Evolutionary conservation across 2,888 invertebrate genomes (phyloP), one percentile per base, ranked within the genome.

Genomic region (Microdon myrmicae): DNA sequence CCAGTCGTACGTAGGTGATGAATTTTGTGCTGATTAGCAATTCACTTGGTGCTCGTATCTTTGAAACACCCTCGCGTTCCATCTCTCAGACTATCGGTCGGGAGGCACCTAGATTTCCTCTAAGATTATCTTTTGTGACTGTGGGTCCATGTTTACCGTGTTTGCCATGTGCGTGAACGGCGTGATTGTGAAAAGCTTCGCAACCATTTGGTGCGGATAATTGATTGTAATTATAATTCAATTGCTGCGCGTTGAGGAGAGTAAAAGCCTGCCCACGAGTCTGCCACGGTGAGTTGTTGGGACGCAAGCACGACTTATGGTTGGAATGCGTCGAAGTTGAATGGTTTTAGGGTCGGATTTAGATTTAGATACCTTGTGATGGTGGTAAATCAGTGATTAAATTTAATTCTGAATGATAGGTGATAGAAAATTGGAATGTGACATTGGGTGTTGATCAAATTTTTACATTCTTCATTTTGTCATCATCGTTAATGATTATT

Each of bases 1-100:
- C 64, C n/a, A n/a, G n/a, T n/a, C n/a, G n/a, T 56, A 51, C 64
- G 58, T 58, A 64, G 64, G 64, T 64, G 64, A 64, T 64, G 64
- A 64, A 64, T 64, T 64, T 64, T 64, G 58, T 64, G 58, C 64
- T 64, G 64, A 64, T 64, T 64, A 64, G 58, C 53, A 64, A 64
- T 64, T 64, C 58, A 41, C 38, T 45, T 25, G 28, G 7, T 44
- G 32, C 32, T 53, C 44, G 39, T 12, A 43, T n/a, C n/a, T n/a
- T n/a, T n/a, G 31, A 29, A 61, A 64, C 64, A 58, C 64, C 64
- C 64, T 51, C 64, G 58, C 64, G 64, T 64, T 64, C 38, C 64
- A 58, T 58, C 58, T 58, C 51, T 16, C 43, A 64, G 64, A 58
- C 64, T 32, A 25, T 19, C 25, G 31, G 39, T 48, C 60, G 32